Percentiles rank a stretch among this genome's conserved stretches.
Conservation (phyloP, 2,113 vertebrate genomes). For the Gymnobelideus leadbeateri region DNA sequence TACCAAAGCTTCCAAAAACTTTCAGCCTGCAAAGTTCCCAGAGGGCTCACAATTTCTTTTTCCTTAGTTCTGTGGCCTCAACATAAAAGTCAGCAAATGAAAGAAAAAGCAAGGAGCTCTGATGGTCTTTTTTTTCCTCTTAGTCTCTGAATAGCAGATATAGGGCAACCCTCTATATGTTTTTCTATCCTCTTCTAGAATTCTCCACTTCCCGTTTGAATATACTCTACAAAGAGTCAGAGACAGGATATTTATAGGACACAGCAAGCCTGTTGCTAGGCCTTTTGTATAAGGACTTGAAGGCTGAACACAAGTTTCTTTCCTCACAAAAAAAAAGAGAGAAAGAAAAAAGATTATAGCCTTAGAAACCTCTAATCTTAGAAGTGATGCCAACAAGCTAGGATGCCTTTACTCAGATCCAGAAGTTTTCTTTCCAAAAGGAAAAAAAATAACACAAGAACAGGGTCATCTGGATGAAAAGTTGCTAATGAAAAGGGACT, state of each 20-base stretch:
- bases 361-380: constrained; percentile 72
- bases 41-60: constrained; percentile 60
- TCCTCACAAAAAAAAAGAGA: constrained; percentile 52
- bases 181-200: constrained; percentile 51
- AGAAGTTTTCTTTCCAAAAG: neutral
- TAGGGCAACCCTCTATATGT: constrained; percentile 44
- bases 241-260: constrained; percentile 73
- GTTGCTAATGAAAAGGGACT: constrained; percentile 46
- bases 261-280: constrained; percentile 63
- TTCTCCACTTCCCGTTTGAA: constrained; percentile 72
- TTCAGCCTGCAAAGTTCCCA: neutral
- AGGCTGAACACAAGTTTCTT: constrained; percentile 65
- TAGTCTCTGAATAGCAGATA: constrained; percentile 64
- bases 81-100: constrained; percentile 64
- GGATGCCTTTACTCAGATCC: neutral
- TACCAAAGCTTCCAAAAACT: constrained; percentile 53
- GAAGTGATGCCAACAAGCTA: constrained; percentile 50
- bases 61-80: constrained; percentile 1
- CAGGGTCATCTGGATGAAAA: constrained; percentile 63
- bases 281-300: constrained; percentile 72
- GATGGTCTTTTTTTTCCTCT: constrained; percentile 58
- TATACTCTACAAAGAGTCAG: constrained; percentile 67
- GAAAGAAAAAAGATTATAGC: constrained; percentile 55
- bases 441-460: constrained; percentile 5
- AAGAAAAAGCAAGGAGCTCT: constrained; percentile 69